Percentiles rank a stretch among this genome's conserved stretches.
phyloP scores from a whole-genome alignment of 1,140 invertebrate genomes.

The Meloidogyne floridensis region DNA sequence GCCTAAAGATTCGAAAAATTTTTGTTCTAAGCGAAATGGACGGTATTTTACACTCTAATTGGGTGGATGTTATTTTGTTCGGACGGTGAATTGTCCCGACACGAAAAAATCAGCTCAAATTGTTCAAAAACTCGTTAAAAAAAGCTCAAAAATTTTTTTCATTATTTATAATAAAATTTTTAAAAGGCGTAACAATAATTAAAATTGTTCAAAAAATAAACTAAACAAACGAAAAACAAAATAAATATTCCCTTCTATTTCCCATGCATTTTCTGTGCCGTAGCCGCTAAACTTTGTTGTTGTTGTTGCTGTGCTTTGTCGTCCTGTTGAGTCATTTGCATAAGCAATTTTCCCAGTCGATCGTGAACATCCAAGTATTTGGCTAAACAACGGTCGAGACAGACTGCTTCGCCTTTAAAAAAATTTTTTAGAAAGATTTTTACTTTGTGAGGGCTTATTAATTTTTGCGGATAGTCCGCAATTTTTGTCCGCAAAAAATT shows the following conservation, averaged over 20 bases:
- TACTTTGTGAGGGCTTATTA: neutral
- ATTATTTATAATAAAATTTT: slow-evolving; percentile 5
- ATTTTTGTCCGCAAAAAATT: too few species aligned
- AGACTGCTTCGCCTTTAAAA: slow-evolving; percentile 46
- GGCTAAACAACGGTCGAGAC: slow-evolving; percentile 53
- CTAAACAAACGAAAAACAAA: neutral
- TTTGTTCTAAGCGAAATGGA: too few species aligned
- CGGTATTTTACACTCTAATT: too few species aligned
- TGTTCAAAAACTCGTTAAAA: too few species aligned
- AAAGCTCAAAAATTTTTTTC: too few species aligned
- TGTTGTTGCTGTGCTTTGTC: slow-evolving; percentile 42
- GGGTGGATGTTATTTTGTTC: too few species aligned
- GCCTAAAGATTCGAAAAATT: too few species aligned
- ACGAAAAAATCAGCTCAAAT: too few species aligned
- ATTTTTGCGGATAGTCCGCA: too few species aligned
- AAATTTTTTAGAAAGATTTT: neutral
- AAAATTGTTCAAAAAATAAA: neutral
- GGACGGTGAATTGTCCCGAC: too few species aligned
- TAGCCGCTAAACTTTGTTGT: slow-evolving; percentile 20
- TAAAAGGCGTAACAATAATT: neutral
- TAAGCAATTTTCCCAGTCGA: slow-evolving; percentile 49
- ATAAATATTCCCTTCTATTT: neutral
- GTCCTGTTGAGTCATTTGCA: slow-evolving; percentile 57
- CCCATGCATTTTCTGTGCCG: slow-evolving; percentile 20
- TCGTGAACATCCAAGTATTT: slow-evolving; percentile 57